Conservation (phyloP, 2,888 invertebrate species). For the Strigamia transsilvanica region DNA sequence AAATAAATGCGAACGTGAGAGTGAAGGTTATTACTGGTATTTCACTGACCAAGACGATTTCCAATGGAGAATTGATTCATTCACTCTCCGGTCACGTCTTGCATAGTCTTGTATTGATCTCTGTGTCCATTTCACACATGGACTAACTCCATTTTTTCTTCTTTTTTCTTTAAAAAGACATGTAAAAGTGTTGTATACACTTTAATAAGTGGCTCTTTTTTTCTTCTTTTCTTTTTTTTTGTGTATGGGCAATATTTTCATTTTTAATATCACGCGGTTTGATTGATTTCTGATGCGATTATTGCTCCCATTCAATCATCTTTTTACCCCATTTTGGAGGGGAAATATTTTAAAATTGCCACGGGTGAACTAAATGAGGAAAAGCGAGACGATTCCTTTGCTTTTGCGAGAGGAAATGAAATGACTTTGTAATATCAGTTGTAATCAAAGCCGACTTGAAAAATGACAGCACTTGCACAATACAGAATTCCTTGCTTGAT, state of each 20-base stretch:
- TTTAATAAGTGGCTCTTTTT: neutral
- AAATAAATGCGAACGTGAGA: neutral
- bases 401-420: neutral
- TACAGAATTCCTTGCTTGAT: slow-evolving; percentile 31
- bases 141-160: neutral
- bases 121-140: slow-evolving; percentile 42
- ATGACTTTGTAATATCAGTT: slow-evolving; percentile 36
- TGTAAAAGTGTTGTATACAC: neutral
- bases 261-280: neutral
- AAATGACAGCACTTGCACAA: slow-evolving; percentile 25
- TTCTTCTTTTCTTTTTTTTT: neutral
- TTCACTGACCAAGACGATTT: slow-evolving; percentile 44
- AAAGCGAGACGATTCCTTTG: neutral
- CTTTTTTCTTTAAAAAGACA: neutral
- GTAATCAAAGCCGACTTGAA: slow-evolving; percentile 47
- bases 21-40: slow-evolving; percentile 38
- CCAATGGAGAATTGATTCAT: slow-evolving; percentile 47
- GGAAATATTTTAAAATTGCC: neutral
- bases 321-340: neutral
- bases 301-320: slow-evolving; percentile 14
- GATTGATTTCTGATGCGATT: slow-evolving; percentile 1
- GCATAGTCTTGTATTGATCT: slow-evolving; percentile 47
- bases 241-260: neutral
- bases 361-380: slow-evolving; percentile 8
- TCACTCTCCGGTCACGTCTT: slow-evolving; percentile 36